Conservation (phyloP, 2,113 vertebrate genomes). For the Ochotona princeps region DNA sequence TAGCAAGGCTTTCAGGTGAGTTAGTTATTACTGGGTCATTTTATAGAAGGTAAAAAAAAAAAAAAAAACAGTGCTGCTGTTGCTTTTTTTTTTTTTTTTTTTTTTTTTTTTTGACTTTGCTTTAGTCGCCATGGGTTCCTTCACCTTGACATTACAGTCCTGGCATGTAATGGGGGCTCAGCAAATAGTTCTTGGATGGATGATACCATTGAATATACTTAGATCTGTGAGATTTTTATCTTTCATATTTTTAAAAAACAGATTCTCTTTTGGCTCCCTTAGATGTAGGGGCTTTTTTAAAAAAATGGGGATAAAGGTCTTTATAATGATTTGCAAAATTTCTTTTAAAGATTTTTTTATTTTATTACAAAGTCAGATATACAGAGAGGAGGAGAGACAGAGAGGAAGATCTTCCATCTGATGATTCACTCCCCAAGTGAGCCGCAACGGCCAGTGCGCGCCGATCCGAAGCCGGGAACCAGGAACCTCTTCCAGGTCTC, state of each 20-base stretch:
- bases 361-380: too few relatives aligned
- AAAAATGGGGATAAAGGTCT: slow-evolving; percentile 16
- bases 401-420: too few relatives aligned
- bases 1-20: background rate
- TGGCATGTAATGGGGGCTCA: background rate
- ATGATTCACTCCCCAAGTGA: too few relatives aligned
- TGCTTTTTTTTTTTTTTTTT: too few relatives aligned
- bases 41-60: background rate
- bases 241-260: slow-evolving; percentile 24
- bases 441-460: too few relatives aligned
- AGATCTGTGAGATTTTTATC: background rate
- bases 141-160: slow-evolving; percentile 42
- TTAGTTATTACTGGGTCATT: slow-evolving; percentile 30
- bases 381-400: too few relatives aligned
- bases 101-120: slow-evolving; percentile 11
- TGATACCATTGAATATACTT: slow-evolving; percentile 42
- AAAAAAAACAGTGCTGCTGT: too few relatives aligned
- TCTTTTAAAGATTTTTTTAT: slow-evolving; percentile 53
- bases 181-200: slow-evolving; percentile 32
- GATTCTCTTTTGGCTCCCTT: background rate
- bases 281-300: background rate
- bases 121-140: slow-evolving; percentile 16
- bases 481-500: too few relatives aligned
- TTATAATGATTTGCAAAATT: slow-evolving; percentile 32
- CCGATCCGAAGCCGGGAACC: too few relatives aligned